These are phyloP conservation scores for Zosterops lateralis DNA, from an alignment of 2,113 vertebrate species.

Conservation along the genomic window DNA sequence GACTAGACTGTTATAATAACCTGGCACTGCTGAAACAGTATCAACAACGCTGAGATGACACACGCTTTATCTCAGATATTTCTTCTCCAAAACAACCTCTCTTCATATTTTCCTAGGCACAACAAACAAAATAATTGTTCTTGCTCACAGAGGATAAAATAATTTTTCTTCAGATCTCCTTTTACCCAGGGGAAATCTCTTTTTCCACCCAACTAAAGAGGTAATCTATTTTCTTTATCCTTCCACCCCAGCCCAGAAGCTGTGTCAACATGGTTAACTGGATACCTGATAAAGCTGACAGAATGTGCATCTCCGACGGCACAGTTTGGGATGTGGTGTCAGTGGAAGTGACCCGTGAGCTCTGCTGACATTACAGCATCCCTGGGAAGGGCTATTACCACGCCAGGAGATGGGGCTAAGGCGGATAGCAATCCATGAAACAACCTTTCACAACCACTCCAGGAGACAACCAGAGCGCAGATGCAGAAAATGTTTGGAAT, in stretches of 20 bases:
- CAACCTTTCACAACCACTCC: not conserved
- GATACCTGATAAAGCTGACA: constrained; percentile 36
- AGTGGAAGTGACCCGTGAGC: not conserved
- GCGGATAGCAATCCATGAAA: constrained; percentile 1
- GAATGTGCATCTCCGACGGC: not conserved
- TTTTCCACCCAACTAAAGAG: constrained; percentile 49
- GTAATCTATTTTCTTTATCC: constrained; percentile 54
- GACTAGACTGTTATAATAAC: constrained; percentile 5
- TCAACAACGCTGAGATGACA: not conserved
- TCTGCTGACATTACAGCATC: not conserved
- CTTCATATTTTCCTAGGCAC: constrained; percentile 39
- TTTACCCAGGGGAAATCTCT: constrained; percentile 57
- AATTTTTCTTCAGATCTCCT: constrained; percentile 37
- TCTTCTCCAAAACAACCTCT: not conserved
- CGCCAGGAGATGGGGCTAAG: not conserved
- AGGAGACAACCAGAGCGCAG: not conserved
- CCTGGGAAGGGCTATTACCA: not conserved
- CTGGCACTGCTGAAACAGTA: constrained; percentile 1
- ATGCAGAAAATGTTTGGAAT: not conserved
- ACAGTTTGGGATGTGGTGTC: not conserved
- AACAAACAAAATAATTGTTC: constrained; percentile 53
- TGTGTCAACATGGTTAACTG: constrained; percentile 47
- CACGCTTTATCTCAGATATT: not conserved
- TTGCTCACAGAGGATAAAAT: constrained; percentile 33
- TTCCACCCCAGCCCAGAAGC: not conserved